Evolutionary conservation across 2,888 invertebrate species (phyloP).

Genomic region (Phaonia tiefii): DNA sequence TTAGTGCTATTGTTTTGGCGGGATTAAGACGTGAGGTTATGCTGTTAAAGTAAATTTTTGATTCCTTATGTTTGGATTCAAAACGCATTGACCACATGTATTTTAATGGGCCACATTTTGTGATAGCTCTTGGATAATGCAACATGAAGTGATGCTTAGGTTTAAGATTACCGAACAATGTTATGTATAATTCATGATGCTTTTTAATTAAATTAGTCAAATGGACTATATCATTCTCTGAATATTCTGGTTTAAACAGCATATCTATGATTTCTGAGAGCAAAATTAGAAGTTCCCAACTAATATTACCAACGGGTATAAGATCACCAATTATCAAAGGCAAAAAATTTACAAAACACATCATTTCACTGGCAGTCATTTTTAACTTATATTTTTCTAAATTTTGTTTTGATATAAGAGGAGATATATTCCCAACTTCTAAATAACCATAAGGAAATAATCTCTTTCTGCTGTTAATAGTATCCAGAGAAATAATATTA

Average conservation of each 20-base stretch:
- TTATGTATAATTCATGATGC: too few species aligned
- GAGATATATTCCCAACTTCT: conserved; percentile 39
- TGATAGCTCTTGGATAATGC: too few species aligned
- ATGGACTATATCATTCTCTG: not conserved
- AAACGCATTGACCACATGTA: conserved; percentile 45
- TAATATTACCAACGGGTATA: conserved; percentile 42
- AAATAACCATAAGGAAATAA: conserved; percentile 54
- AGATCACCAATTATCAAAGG: conserved; percentile 57
- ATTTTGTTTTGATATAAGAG: conserved; percentile 27
- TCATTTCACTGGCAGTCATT: conserved; percentile 64
- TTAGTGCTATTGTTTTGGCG: too few species aligned
- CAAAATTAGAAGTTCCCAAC: conserved; percentile 43
- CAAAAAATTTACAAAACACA: conserved; percentile 47
- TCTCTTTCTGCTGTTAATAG: conserved; percentile 50
- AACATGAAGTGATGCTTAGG: conserved; percentile 56
- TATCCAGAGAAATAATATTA: conserved; percentile 46
- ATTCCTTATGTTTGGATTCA: conserved; percentile 39
- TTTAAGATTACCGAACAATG: conserved; percentile 37
- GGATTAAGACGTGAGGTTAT: not conserved
- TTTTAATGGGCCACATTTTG: conserved; percentile 50
- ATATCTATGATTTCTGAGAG: conserved; percentile 39
- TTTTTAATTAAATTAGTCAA: conserved; percentile 15
- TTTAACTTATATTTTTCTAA: conserved; percentile 55
- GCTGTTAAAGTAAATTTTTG: conserved; percentile 30
- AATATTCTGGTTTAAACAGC: conserved; percentile 16